Conservation (phyloP, 2,113 vertebrate genomes). For the Delphinus delphis region DNA sequence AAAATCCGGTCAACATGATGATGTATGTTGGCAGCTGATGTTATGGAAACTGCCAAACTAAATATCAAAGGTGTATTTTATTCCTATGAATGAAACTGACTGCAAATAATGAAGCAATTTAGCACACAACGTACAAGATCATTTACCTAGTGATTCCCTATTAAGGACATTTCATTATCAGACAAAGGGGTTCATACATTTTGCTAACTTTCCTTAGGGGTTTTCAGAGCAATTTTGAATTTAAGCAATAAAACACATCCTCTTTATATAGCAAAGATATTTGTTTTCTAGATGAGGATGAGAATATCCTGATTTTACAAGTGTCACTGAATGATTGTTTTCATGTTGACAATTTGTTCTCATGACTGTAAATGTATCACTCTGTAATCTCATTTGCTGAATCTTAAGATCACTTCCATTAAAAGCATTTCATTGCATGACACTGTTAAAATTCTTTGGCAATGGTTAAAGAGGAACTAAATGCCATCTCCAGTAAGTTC, state of each 20-base stretch:
- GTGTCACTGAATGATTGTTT: constrained; percentile 71
- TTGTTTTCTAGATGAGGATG: neutral
- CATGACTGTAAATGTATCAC: constrained; percentile 46
- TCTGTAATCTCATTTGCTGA: neutral
- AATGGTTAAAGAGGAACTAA: constrained; percentile 59
- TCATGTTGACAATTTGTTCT: constrained; percentile 63
- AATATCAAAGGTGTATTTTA: constrained; percentile 40
- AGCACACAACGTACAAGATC: constrained; percentile 16
- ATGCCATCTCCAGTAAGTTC: constrained; percentile 43
- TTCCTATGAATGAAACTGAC: neutral
- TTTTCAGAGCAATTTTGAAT: constrained; percentile 75
- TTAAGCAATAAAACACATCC: constrained; percentile 60
- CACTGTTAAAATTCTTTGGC: constrained; percentile 62
- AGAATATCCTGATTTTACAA: constrained; percentile 62
- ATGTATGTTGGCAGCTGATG: constrained; percentile 34
- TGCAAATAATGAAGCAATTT: constrained; percentile 32
- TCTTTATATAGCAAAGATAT: constrained; percentile 63
- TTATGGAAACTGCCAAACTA: constrained; percentile 57
- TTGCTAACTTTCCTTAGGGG: constrained; percentile 54
- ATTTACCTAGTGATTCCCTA: constrained; percentile 54
- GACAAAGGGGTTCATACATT: constrained; percentile 68
- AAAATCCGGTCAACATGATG: constrained; percentile 26
- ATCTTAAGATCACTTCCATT: constrained; percentile 24
- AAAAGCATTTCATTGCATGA: constrained; percentile 68
- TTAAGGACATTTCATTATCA: constrained; percentile 57